Evolutionary conservation across 2,797 vertebrate species (phyloP).

Genomic region (Falco novaeseelandiae): DNA sequence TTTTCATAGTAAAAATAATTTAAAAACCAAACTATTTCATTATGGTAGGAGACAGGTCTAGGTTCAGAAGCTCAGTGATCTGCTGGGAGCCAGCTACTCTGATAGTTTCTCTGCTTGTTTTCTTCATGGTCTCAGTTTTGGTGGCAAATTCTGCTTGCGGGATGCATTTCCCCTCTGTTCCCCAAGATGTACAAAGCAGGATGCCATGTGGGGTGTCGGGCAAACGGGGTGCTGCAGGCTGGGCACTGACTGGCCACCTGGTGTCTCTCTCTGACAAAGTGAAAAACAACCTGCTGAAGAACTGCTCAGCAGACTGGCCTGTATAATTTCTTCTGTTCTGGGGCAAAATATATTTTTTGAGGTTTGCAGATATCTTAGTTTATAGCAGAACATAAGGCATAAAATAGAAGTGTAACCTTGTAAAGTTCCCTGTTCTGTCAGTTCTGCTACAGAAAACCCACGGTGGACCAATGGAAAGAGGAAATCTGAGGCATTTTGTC

Average conservation of each 20-base stretch:
- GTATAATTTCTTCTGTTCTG: background rate
- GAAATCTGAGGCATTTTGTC: background rate
- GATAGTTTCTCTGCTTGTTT: background rate
- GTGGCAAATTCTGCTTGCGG: background rate
- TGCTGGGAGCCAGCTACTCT: background rate
- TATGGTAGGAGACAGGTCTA: background rate
- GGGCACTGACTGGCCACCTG: slow-evolving; percentile 64
- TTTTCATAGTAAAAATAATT: background rate
- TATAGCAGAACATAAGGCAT: background rate
- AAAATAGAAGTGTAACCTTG: background rate
- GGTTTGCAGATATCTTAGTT: background rate
- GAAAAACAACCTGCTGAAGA: background rate
- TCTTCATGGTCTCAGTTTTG: background rate
- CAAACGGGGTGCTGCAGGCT: background rate
- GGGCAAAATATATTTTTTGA: background rate
- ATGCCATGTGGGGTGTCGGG: background rate
- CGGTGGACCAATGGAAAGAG: background rate
- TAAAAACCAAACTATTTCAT: accelerated
- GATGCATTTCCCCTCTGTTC: accelerated
- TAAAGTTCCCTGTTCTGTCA: background rate
- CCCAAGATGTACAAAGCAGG: background rate
- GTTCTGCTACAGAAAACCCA: background rate
- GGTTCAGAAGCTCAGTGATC: background rate
- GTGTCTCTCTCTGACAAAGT: slow-evolving; percentile 74
- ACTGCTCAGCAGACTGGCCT: background rate